Base-by-base conservation (phyloP, 2,888 invertebrate genomes). In the Amphipyra tragopoginis region DNA sequence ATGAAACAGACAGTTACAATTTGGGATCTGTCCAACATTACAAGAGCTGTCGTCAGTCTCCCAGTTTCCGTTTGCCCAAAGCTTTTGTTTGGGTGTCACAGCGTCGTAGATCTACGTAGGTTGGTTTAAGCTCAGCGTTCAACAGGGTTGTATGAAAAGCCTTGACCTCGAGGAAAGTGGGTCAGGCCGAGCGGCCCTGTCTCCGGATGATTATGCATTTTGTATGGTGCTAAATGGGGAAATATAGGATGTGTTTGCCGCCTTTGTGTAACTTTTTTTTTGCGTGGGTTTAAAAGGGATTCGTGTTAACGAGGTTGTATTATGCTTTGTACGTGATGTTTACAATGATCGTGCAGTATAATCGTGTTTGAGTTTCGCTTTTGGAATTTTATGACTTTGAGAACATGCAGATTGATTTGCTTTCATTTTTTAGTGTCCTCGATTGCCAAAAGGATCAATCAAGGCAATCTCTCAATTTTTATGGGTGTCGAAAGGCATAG, bases 111-210 rank as follows among this genome's bases (percentile, higher is more conserved):
- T 80, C 79, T 67, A 38, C 62, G 70, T 74, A 75, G 49, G 50
- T 40, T 82, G 81, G 80, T 76, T 21, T 65, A 64, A 39, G 71
- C 61, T 56, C 66, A 67, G 29, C 61, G 69, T 48, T 57, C 71
- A 70, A 63, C 72, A 71, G 79, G 81, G 80, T 73, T 80, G 77
- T 75, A 62, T 60, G 49, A 39, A 53, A 58, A 75, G 71, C 87
- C 88, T 88, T 87, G 87, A 85, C 87, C 85, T 60, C 74, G 42
- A 43, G 56, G 49, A 65, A 88, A 82, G 71, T 88, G 79, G 88
- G 88, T 86, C 88, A 72, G 64, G 61, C 72, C 72, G 70, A 67
- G 67, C 77, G 74, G 72, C 77, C 77, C 65, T 56, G 72, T 70
- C 79, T 77, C 74, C 68, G 79, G 79, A 69, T 81, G 75, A 84